These are phyloP conservation scores for Cygnus atratus DNA, from an alignment of 2,113 vertebrate genomes.

Conservation along the genomic window DNA sequence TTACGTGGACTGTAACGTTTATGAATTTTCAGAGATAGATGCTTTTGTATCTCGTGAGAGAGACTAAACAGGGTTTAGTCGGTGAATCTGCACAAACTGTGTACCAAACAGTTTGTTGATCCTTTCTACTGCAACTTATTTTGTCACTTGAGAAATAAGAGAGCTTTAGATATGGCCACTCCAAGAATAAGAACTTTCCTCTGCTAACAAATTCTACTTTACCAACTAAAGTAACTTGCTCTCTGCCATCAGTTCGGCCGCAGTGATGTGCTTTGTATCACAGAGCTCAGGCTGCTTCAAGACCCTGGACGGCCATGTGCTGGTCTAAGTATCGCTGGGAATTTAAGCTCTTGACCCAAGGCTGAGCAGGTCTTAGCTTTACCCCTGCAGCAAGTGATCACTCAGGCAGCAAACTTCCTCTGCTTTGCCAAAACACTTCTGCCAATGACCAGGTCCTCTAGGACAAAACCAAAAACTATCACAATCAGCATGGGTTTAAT, in stretches of 20 bases:
- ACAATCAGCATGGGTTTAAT: background rate
- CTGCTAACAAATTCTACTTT: background rate
- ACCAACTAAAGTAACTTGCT: background rate
- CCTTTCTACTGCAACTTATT: background rate
- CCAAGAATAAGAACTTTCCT: background rate
- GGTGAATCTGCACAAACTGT: background rate
- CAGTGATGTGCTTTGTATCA: background rate
- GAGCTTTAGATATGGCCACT: background rate
- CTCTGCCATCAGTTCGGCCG: background rate
- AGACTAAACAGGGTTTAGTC: background rate
- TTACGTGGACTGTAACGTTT: fast-evolving
- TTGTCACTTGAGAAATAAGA: background rate
- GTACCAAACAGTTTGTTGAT: background rate
- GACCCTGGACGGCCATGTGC: background rate
- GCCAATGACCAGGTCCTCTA: background rate
- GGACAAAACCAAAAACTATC: background rate
- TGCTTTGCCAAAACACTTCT: background rate
- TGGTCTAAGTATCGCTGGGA: background rate
- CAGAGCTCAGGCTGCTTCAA: background rate
- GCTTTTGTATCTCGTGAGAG: background rate
- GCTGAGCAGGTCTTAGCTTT: background rate
- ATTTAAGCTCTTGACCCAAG: background rate
- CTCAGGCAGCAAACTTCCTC: background rate
- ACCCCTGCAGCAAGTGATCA: background rate
- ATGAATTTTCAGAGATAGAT: background rate